A percentile compares a stretch with the other conserved stretches of the same genome.
phyloP scores from a whole-genome alignment of 2,113 vertebrate species.

The Accipiter cooperii region DNA sequence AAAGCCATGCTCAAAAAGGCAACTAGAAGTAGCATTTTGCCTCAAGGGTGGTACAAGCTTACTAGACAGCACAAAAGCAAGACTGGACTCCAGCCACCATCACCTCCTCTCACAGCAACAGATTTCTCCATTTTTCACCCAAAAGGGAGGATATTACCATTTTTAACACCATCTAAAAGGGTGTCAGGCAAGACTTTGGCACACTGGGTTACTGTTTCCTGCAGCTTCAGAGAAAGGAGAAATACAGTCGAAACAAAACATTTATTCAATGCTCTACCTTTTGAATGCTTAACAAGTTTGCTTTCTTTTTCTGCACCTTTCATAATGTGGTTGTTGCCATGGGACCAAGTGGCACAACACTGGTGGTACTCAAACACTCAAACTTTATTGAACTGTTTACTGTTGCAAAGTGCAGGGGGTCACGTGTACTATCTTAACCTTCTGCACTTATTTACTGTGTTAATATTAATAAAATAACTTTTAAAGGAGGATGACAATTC shows the following conservation, averaged over 20 bases:
- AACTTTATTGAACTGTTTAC: background rate
- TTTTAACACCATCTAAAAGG: background rate
- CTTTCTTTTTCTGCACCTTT: background rate
- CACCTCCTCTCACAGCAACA: background rate
- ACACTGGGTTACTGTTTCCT: background rate
- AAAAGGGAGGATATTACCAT: background rate
- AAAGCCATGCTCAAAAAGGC: background rate
- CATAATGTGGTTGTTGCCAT: background rate
- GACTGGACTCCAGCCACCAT: background rate
- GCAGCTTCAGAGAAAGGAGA: background rate
- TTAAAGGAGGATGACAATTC: background rate
- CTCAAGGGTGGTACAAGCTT: background rate
- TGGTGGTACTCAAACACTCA: background rate
- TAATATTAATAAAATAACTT: background rate
- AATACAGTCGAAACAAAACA: background rate
- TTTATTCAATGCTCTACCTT: background rate
- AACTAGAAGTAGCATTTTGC: background rate
- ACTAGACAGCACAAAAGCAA: background rate
- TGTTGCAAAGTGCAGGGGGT: background rate
- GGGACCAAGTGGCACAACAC: background rate
- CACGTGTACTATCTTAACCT: background rate
- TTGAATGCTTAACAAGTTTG: background rate
- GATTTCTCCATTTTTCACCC: background rate
- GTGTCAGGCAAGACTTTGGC: background rate
- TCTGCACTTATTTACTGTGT: background rate